These are phyloP conservation scores for Hermatobates lingyangjiaoensis DNA, from an alignment of 1,140 invertebrate genomes.

Conservation along the genomic window DNA sequence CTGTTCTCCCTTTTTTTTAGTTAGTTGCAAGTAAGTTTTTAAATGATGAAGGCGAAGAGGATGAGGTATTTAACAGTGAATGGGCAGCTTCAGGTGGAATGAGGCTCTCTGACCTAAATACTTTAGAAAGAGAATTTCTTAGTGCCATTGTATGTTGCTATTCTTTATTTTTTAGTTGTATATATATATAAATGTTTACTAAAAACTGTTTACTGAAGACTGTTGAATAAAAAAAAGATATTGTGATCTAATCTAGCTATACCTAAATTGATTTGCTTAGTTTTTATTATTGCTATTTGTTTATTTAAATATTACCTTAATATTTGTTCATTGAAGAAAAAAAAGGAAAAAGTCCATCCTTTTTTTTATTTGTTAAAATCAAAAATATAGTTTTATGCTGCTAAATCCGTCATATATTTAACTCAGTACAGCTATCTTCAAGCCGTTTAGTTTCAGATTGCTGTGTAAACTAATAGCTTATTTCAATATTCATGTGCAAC, in stretches of 20 bases:
- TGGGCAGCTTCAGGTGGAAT: slow-evolving; percentile 70
- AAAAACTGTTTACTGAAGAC: not conserved
- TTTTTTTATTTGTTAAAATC: too few species aligned
- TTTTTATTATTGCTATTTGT: slow-evolving; percentile 5
- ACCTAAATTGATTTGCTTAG: not conserved
- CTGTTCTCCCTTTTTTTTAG: slow-evolving; percentile 31
- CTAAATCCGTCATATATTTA: not conserved
- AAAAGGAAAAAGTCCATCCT: too few species aligned
- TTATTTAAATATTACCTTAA: slow-evolving; percentile 2
- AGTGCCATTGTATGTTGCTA: slow-evolving; percentile 58
- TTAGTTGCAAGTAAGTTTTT: slow-evolving; percentile 91
- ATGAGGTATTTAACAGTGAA: slow-evolving; percentile 69
- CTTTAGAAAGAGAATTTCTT: slow-evolving; percentile 73
- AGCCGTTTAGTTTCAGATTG: not conserved
- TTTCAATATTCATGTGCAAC: not conserved
- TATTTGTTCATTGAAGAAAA: not conserved
- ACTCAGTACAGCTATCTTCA: not conserved
- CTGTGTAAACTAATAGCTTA: not conserved
- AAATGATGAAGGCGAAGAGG: slow-evolving; percentile 75
- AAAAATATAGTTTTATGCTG: too few species aligned
- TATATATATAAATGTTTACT: slow-evolving; percentile 9
- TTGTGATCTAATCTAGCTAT: not conserved
- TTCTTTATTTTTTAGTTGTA: slow-evolving; percentile 1
- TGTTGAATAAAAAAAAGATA: slow-evolving; percentile 4
- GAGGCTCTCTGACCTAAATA: slow-evolving; percentile 51